These are phyloP conservation scores for Drosophila siamana DNA, from an alignment of 2,888 invertebrate species.

Conservation along the genomic window DNA sequence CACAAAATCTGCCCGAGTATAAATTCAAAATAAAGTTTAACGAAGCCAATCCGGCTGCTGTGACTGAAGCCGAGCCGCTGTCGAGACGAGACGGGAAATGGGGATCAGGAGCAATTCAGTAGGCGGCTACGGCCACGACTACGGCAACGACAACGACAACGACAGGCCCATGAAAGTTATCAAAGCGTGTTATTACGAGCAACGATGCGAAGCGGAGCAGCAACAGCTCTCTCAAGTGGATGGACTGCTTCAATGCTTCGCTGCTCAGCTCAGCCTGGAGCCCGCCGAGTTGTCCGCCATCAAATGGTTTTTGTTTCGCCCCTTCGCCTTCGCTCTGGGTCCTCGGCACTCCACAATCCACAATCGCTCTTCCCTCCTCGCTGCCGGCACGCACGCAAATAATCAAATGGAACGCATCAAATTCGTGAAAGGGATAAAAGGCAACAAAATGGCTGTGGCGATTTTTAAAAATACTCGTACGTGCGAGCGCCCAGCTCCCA, in stretches of 20 bases:
- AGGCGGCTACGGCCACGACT: too few relatives aligned
- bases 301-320: conserved; percentile 65
- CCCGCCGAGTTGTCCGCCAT: conserved; percentile 75
- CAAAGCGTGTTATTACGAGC: conserved; percentile 84
- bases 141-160: too few relatives aligned
- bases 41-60: conserved; percentile 76
- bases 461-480: conserved; percentile 58
- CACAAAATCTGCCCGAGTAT: conserved; percentile 55
- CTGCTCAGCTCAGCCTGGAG: conserved; percentile 33
- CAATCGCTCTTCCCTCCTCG: conserved; percentile 19
- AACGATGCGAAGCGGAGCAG: conserved; percentile 64
- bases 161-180: conserved; percentile 83
- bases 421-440: conserved; percentile 72
- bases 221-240: conserved; percentile 63
- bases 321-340: background rate
- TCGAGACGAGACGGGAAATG: conserved; percentile 11
- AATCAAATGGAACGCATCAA: conserved; percentile 81
- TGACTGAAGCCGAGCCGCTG: too few relatives aligned
- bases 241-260: conserved; percentile 18
- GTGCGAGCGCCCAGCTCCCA: conserved; percentile 15
- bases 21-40: conserved; percentile 81
- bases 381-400: conserved; percentile 66
- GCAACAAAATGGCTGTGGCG: conserved; percentile 68
- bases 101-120: conserved; percentile 64
- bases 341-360: background rate